Evolutionary conservation across 2,797 vertebrate species (phyloP).

Genomic region (Falco cherrug): DNA sequence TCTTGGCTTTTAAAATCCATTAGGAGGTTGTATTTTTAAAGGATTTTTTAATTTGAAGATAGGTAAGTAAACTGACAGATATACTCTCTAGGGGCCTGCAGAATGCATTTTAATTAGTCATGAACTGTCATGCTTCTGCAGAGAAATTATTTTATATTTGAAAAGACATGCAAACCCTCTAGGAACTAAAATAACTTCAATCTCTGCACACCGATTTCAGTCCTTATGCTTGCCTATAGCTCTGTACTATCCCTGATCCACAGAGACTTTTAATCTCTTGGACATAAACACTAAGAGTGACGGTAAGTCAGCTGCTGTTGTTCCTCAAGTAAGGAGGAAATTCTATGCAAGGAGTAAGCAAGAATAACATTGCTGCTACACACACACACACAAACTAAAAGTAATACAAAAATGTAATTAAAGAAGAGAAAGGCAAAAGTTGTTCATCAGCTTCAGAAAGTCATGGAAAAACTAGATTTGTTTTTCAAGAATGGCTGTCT

Average conservation of each 20-base stretch:
- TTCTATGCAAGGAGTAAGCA: not conserved
- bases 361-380: not conserved
- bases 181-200: constrained; percentile 22
- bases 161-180: not conserved
- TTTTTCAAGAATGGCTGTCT: not conserved
- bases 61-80: constrained; percentile 14
- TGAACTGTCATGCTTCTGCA: not conserved
- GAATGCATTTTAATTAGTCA: constrained; percentile 45
- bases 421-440: not conserved
- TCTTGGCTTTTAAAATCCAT: not conserved
- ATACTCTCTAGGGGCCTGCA: not conserved
- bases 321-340: not conserved
- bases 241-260: not conserved
- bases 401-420: not conserved
- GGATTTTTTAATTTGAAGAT: not conserved
- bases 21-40: not conserved
- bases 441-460: not conserved
- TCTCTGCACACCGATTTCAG: not conserved
- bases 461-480: not conserved
- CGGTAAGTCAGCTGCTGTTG: not conserved
- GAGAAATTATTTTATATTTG: constrained; percentile 1
- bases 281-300: not conserved
- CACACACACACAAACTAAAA: not conserved
- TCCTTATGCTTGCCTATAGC: not conserved
- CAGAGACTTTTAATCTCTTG: not conserved